A percentile compares a stretch with the other conserved stretches of the same genome.
phyloP scores from a whole-genome alignment of 2,113 vertebrate species.

The Rhabdornis inornatus region DNA sequence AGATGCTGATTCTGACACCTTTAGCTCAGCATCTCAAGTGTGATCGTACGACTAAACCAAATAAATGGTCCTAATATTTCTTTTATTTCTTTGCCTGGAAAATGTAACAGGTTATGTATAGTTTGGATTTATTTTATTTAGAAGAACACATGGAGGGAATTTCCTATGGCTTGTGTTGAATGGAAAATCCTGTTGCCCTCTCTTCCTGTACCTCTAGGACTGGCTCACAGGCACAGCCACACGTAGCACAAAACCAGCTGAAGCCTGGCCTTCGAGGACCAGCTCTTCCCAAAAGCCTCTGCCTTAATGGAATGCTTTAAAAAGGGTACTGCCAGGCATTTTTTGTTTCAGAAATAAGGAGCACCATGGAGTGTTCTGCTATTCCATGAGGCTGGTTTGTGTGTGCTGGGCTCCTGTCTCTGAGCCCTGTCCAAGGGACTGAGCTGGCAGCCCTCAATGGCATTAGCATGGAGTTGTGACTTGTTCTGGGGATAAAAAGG shows the following conservation, averaged over 20 bases:
- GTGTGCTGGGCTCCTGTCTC: not conserved
- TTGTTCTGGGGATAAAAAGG: not conserved
- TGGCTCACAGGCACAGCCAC: accelerated
- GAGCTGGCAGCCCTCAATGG: not conserved
- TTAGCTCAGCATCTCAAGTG: not conserved
- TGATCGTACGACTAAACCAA: not conserved
- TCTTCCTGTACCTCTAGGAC: not conserved
- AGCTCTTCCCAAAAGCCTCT: not conserved
- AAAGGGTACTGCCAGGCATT: not conserved
- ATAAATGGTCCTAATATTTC: not conserved
- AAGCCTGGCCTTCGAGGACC: not conserved
- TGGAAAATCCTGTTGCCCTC: not conserved
- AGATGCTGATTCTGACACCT: not conserved
- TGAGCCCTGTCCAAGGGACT: not conserved
- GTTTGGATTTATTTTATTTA: not conserved
- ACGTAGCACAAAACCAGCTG: accelerated
- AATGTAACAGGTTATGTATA: not conserved
- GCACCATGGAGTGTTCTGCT: not conserved
- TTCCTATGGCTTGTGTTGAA: not conserved
- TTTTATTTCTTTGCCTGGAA: not conserved
- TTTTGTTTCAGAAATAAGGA: not conserved
- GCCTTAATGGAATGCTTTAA: not conserved
- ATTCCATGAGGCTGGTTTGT: accelerated
- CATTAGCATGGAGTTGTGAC: not conserved
- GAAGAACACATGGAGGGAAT: not conserved